A percentile compares a stretch with the other conserved stretches of the same genome.
Conservation (phyloP, 2,113 vertebrate species). For the Megaptera novaeangliae region DNA sequence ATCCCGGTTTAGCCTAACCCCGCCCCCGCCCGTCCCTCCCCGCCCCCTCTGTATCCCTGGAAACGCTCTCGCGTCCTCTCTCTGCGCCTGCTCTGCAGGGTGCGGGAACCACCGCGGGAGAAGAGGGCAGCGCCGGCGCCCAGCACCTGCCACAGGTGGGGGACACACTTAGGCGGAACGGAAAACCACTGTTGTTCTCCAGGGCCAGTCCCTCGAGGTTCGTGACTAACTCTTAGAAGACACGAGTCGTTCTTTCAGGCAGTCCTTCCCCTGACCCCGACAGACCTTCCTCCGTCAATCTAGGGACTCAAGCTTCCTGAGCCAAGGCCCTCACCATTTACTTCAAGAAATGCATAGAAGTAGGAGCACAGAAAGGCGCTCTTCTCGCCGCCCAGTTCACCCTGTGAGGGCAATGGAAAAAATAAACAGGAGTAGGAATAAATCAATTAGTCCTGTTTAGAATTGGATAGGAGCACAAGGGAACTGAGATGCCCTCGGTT, state of each 20-base stretch:
- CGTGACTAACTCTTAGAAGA: neutral
- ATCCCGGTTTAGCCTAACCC: neutral
- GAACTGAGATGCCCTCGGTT: neutral
- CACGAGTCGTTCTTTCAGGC: neutral
- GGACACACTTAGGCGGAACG: neutral
- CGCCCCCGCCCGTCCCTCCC: neutral
- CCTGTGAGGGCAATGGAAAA: neutral
- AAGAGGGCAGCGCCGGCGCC: neutral
- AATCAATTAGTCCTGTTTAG: neutral
- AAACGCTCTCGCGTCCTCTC: conserved; percentile 53
- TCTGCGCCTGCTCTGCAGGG: fast-evolving
- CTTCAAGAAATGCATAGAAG: neutral
- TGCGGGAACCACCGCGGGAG: fast-evolving
- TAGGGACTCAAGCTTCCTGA: neutral
- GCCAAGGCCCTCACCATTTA: neutral
- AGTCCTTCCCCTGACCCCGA: neutral
- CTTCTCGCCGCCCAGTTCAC: neutral
- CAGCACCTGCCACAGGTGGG: neutral
- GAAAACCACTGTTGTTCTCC: neutral
- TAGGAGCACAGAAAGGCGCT: neutral
- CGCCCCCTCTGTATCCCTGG: conserved; percentile 65
- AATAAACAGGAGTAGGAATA: neutral
- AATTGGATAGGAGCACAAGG: neutral
- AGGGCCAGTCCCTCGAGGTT: conserved; percentile 31
- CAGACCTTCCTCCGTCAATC: neutral